A percentile compares a stretch with the other conserved stretches of the same genome.
phyloP scores from a whole-genome alignment of 2,888 invertebrate genomes.

The Platerodrilus igneus region DNA sequence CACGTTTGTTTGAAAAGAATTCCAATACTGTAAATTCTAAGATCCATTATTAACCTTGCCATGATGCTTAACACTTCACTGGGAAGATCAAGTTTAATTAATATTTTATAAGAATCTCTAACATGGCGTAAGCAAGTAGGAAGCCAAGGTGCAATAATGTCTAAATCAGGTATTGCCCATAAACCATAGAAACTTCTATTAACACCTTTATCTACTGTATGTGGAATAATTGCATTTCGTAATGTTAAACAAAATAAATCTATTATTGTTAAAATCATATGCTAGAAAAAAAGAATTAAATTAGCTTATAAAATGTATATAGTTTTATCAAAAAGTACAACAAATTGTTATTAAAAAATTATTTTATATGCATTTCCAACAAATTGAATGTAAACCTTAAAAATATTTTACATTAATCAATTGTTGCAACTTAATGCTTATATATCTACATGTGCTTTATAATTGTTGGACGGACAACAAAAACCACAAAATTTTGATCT shows the following conservation, averaged over 20 bases:
- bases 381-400: slow-evolving; percentile 3
- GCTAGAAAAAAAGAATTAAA: slow-evolving; percentile 47
- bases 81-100: slow-evolving; percentile 82
- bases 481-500: too few relatives aligned
- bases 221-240: slow-evolving; percentile 66
- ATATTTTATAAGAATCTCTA: slow-evolving; percentile 71
- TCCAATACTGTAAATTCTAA: slow-evolving; percentile 80
- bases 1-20: slow-evolving; percentile 81
- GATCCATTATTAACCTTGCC: slow-evolving; percentile 78
- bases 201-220: slow-evolving; percentile 51
- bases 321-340: background rate
- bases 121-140: slow-evolving; percentile 78
- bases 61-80: slow-evolving; percentile 83
- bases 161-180: slow-evolving; percentile 53
- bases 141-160: slow-evolving; percentile 61
- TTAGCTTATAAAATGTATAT: background rate
- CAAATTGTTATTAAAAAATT: background rate
- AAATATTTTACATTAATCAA: slow-evolving; percentile 7
- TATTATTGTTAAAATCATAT: slow-evolving; percentile 74
- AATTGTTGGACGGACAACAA: too few relatives aligned
- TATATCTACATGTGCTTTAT: too few relatives aligned
- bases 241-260: slow-evolving; percentile 70
- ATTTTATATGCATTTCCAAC: too few relatives aligned
- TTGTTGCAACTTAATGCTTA: too few relatives aligned
- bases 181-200: slow-evolving; percentile 50